These are phyloP conservation scores for Rhinophrynus dorsalis DNA, from an alignment of 2,797 vertebrate genomes.

Conservation along the genomic window DNA sequence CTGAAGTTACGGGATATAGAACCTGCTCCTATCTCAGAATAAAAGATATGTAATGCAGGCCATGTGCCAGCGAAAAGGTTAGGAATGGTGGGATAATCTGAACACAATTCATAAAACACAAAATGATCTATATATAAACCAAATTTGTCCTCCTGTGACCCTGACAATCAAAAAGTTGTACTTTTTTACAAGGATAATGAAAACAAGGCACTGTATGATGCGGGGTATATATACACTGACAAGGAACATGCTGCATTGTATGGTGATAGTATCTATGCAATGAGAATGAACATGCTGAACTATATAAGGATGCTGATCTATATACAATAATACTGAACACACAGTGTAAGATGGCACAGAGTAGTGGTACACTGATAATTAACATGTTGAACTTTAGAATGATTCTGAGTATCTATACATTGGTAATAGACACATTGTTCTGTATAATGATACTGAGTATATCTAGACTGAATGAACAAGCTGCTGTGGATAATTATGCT, in stretches of 20 bases:
- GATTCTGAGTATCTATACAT: neutral
- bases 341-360: too few species aligned
- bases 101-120: neutral
- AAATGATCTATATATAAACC: slow-evolving; percentile 4
- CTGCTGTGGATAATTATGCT: neutral
- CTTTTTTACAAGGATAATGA: too few species aligned
- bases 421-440: too few species aligned
- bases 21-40: neutral
- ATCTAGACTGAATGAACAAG: neutral
- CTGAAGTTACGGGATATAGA: neutral
- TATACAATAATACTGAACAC: too few species aligned
- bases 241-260: too few species aligned
- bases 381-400: neutral
- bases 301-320: neutral
- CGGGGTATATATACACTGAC: too few species aligned
- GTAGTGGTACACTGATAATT: neutral
- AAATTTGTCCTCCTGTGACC: slow-evolving; percentile 24
- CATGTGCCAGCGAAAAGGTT: neutral
- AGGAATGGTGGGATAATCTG: neutral
- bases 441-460: too few species aligned
- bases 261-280: too few species aligned
- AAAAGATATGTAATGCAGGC: neutral
- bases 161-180: too few species aligned
- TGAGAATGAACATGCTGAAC: neutral
- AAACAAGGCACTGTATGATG: too few species aligned